A percentile compares a stretch with the other conserved stretches of the same genome.
Conservation (phyloP, 1,140 invertebrate genomes). For the Oryctes rhinoceros region DNA sequence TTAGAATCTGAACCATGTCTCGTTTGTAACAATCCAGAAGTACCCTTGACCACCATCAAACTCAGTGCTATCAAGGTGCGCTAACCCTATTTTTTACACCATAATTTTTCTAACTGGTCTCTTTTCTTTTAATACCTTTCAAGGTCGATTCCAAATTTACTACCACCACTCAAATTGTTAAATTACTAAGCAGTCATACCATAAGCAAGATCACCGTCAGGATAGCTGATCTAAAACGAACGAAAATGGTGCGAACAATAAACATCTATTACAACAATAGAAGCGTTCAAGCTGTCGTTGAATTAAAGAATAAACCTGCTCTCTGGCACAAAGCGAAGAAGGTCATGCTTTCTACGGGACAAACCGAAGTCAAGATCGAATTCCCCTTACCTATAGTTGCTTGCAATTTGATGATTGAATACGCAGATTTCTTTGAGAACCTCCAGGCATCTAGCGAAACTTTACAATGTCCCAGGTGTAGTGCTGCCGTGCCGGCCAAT, state of each 20-base stretch:
- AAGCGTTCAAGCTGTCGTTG: conserved; percentile 94
- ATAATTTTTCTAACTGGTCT: too few relatives aligned
- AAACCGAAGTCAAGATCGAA: conserved; percentile 96
- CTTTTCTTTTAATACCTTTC: background rate
- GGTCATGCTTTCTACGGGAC: conserved; percentile 85
- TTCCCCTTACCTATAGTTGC: conserved; percentile 96
- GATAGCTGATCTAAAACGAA: conserved; percentile 93
- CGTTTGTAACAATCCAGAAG: conserved; percentile 97
- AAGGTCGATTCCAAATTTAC: conserved; percentile 95
- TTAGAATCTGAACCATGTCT: conserved; percentile 96
- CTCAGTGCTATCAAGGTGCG: conserved; percentile 84
- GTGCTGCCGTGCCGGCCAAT: conserved; percentile 94
- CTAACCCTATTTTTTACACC: conserved; percentile 49
- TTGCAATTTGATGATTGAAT: conserved; percentile 99
- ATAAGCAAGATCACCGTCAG: conserved; percentile 94
- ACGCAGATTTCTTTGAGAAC: conserved; percentile 97
- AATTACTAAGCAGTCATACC: conserved; percentile 92
- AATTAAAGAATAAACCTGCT: conserved; percentile 95
- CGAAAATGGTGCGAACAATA: conserved; percentile 96
- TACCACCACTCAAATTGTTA: conserved; percentile 97
- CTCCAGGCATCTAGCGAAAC: conserved; percentile 84
- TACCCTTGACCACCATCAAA: conserved; percentile 91
- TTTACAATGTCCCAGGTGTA: conserved; percentile 94
- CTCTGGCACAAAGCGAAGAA: conserved; percentile 98
- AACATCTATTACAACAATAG: conserved; percentile 98